A percentile compares a stretch with the other conserved stretches of the same genome.
These are phyloP conservation scores for Erebia epiphron DNA, from an alignment of 2,888 invertebrate species.

Conservation along the genomic window DNA sequence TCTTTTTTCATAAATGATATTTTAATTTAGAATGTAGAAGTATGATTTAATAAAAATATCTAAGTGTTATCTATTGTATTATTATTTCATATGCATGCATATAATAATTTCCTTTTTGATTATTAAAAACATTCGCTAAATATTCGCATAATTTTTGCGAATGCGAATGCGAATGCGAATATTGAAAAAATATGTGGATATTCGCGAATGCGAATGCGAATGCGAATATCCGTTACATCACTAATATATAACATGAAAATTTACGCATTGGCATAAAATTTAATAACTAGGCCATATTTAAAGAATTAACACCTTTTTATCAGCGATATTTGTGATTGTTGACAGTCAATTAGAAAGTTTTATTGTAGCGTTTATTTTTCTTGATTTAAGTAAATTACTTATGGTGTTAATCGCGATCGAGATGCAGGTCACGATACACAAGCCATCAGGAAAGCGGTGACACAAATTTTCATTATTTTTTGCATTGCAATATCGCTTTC, in stretches of 20 bases:
- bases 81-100: no score
- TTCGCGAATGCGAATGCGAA: no score
- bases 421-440: constrained; percentile 66
- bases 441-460: constrained; percentile 75
- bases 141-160: no score
- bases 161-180: no score
- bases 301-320: constrained; percentile 2
- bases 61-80: no score
- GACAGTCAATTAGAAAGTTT: constrained; percentile 30
- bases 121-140: no score
- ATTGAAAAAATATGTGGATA: no score
- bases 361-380: not conserved
- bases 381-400: constrained; percentile 30
- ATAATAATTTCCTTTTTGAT: no score
- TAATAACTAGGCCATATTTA: constrained; percentile 3
- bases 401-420: constrained; percentile 39
- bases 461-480: constrained; percentile 80
- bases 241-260: not conserved
- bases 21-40: no score
- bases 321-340: constrained; percentile 5
- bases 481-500: constrained; percentile 78
- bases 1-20: no score
- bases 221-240: no score
- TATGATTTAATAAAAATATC: no score
- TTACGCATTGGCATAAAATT: not conserved